Percentiles rank a stretch among this genome's conserved stretches.
Evolutionary conservation across 2,888 invertebrate genomes (phyloP).

Genomic region (Hydrotaea cyrtoneurina): DNA sequence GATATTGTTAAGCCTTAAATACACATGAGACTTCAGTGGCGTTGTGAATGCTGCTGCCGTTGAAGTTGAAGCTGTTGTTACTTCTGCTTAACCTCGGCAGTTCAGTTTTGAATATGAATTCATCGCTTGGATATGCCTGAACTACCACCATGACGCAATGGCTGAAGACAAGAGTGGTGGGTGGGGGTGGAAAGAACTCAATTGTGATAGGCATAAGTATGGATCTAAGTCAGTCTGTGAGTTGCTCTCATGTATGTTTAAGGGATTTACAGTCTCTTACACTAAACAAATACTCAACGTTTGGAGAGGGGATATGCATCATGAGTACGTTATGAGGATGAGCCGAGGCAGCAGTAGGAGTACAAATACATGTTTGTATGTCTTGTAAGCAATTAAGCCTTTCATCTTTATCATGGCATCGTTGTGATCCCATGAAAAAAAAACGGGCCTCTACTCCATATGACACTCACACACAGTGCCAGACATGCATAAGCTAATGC

Average conservation of each 20-base stretch:
- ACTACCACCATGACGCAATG: not conserved
- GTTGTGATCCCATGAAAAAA: not conserved
- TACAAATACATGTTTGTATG: conserved; percentile 5
- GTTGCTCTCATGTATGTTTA: conserved; percentile 54
- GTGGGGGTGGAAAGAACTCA: not conserved
- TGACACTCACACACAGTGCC: conserved; percentile 13
- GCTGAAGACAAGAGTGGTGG: not conserved
- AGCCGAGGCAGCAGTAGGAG: not conserved
- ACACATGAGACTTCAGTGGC: conserved; percentile 53
- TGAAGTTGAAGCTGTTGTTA: conserved; percentile 11
- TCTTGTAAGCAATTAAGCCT: conserved; percentile 64
- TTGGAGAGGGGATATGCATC: not conserved
- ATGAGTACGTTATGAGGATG: conserved; percentile 1
- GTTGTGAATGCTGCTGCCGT: conserved; percentile 18
- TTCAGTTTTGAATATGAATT: conserved; percentile 36
- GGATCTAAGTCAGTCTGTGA: conserved; percentile 28
- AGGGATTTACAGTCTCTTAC: conserved; percentile 66
- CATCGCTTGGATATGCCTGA: conserved; percentile 15
- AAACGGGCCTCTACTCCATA: not conserved
- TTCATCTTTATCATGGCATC: conserved; percentile 64
- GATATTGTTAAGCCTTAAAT: conserved; percentile 63
- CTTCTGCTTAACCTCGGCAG: conserved; percentile 42
- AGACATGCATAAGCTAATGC: conserved; percentile 50
- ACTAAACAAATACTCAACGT: conserved; percentile 47
- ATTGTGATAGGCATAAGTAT: not conserved